A percentile compares a stretch with the other conserved stretches of the same genome.
Conservation (phyloP, 2,888 invertebrate species). For the Mythimna impura region DNA sequence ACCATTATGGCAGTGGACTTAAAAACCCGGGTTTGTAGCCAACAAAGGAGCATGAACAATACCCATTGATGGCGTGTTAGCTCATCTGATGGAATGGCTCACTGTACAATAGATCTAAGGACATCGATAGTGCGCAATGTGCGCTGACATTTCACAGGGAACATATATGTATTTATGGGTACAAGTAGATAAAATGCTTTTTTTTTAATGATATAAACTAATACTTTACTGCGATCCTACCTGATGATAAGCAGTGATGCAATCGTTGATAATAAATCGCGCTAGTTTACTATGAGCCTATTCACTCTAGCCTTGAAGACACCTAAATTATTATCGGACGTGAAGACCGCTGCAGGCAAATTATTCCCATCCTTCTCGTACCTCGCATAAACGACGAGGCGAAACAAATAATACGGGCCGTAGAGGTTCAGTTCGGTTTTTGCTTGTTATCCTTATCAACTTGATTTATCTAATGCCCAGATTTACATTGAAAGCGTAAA, state of each 20-base stretch:
- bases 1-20: not conserved
- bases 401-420: too few relatives aligned
- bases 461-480: slow-evolving; percentile 20
- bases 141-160: not conserved
- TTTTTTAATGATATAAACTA: too few relatives aligned
- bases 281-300: too few relatives aligned
- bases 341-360: too few relatives aligned
- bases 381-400: too few relatives aligned
- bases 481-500: slow-evolving; percentile 37
- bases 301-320: too few relatives aligned
- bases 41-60: slow-evolving; percentile 24
- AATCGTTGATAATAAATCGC: too few relatives aligned
- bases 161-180: not conserved
- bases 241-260: too few relatives aligned
- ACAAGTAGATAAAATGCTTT: not conserved
- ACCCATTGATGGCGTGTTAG: slow-evolving; percentile 6
- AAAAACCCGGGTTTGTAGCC: not conserved
- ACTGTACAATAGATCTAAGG: slow-evolving; percentile 2
- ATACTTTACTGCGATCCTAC: too few relatives aligned
- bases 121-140: not conserved
- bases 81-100: slow-evolving; percentile 18
- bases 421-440: not conserved
- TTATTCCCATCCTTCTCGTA: too few relatives aligned
- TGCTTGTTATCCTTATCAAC: slow-evolving; percentile 2
- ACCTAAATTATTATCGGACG: too few relatives aligned